Conservation (phyloP, 35 echinoderm and acorn worm genomes). For the Ophioderma brevispina region DNA sequence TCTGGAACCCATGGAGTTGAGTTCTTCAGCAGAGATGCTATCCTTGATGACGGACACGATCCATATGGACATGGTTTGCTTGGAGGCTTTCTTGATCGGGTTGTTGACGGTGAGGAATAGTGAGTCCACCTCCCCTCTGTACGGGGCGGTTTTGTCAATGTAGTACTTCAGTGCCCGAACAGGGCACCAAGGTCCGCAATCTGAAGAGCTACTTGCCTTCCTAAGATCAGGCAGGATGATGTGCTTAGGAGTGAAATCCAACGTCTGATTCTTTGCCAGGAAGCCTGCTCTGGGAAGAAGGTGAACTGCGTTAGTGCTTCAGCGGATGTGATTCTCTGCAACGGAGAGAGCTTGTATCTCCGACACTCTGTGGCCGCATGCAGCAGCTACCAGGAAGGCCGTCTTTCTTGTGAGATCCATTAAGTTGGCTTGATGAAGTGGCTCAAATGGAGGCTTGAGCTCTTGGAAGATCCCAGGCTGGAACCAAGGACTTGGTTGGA, state of each 20-base stretch:
- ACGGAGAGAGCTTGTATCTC: slow-evolving; percentile 6
- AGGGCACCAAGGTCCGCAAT: background rate
- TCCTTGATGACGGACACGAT: slow-evolving; percentile 1
- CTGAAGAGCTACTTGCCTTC: background rate
- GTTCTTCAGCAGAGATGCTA: too few relatives aligned
- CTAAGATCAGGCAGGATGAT: background rate
- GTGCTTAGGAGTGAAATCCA: background rate
- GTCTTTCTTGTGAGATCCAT: too few relatives aligned
- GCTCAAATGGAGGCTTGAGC: too few relatives aligned
- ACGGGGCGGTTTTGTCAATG: background rate
- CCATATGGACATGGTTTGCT: slow-evolving; percentile 15
- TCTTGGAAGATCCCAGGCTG: background rate
- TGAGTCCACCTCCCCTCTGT: slow-evolving; percentile 20
- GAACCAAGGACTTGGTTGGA: background rate
- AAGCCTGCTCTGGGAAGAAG: too few relatives aligned
- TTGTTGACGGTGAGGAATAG: too few relatives aligned
- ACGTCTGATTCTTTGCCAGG: slow-evolving; percentile 19
- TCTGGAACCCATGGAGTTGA: background rate
- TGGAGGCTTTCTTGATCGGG: too few relatives aligned
- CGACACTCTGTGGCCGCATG: background rate
- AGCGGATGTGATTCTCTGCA: too few relatives aligned
- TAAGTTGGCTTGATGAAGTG: too few relatives aligned
- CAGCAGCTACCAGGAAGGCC: too few relatives aligned
- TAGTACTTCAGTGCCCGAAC: too few relatives aligned
- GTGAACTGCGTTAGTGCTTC: too few relatives aligned